phyloP scores from a whole-genome alignment of 2,113 vertebrate species.

The Naja naja region DNA sequence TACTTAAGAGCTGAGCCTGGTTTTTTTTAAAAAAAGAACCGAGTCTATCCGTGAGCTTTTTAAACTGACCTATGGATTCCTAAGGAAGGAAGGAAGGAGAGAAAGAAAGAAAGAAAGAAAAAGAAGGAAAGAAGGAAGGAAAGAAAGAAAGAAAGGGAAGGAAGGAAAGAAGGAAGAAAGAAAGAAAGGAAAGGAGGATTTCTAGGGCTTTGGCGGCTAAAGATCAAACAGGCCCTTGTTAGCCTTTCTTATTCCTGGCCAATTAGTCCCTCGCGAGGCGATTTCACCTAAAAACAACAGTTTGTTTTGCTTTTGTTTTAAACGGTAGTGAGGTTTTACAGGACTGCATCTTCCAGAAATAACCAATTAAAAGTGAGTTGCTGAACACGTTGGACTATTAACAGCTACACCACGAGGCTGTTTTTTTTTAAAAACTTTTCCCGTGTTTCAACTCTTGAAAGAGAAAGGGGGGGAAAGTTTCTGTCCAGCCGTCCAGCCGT shows the following conservation, averaged over 20 bases:
- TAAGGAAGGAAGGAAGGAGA: too few relatives aligned
- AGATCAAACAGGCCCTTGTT: neutral
- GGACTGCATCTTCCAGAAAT: neutral
- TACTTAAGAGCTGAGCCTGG: neutral
- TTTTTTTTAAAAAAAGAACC: too few relatives aligned
- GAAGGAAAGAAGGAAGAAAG: too few relatives aligned
- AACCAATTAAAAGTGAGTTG: neutral
- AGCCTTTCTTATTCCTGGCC: neutral
- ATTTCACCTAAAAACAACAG: neutral
- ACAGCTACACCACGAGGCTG: neutral
- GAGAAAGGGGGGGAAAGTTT: neutral
- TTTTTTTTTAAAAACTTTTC: neutral
- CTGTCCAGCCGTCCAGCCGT: neutral
- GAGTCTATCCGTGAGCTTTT: too few relatives aligned
- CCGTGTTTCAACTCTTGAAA: neutral
- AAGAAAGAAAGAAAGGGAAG: too few relatives aligned
- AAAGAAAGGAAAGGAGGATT: neutral
- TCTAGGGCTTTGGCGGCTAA: neutral
- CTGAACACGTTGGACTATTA: neutral
- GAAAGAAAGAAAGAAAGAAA: too few relatives aligned
- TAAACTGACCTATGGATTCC: too few relatives aligned
- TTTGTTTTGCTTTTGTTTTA: neutral
- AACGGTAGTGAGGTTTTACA: neutral
- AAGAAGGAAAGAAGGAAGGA: too few relatives aligned
- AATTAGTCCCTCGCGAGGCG: neutral